Evolutionary conservation across 2,888 invertebrate genomes (phyloP).

Genomic region (Pristionchus fissidentatus): DNA sequence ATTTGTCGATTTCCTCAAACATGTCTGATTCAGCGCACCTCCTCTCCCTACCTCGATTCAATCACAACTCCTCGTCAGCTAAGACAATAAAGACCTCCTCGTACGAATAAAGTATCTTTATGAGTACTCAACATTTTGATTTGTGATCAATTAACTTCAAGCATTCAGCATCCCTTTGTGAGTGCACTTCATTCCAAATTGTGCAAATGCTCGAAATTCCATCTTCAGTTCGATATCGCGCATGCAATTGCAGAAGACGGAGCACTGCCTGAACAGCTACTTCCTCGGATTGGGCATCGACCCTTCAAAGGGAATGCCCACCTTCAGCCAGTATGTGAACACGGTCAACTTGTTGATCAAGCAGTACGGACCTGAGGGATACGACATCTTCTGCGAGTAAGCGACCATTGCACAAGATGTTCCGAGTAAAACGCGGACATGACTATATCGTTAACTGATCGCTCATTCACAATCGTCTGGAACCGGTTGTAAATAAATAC

Average conservation of each 20-base stretch:
- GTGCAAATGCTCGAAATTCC: no score
- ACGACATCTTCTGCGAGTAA: slow-evolving; percentile 29
- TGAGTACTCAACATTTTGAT: no score
- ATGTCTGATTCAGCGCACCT: neutral
- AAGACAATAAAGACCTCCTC: no score
- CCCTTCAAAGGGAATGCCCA: neutral
- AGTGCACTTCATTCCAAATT: no score
- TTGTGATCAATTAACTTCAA: no score
- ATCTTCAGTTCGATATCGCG: no score
- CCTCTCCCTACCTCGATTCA: neutral
- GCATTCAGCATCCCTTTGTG: neutral
- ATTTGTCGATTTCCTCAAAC: no score
- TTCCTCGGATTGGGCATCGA: neutral
- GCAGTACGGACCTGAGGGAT: neutral
- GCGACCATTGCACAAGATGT: neutral
- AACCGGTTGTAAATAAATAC: no score
- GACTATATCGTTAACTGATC: no score
- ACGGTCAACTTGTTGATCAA: neutral
- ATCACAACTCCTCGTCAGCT: neutral
- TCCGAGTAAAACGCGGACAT: no score
- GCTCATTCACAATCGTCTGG: no score
- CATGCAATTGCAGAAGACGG: neutral
- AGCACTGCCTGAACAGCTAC: neutral
- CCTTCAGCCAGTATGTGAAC: neutral
- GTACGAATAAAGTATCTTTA: no score